Percentiles rank a stretch among this genome's conserved stretches.
These are phyloP conservation scores for Sylvicola cinctus DNA, from an alignment of 2,888 invertebrate genomes.

Conservation along the genomic window DNA sequence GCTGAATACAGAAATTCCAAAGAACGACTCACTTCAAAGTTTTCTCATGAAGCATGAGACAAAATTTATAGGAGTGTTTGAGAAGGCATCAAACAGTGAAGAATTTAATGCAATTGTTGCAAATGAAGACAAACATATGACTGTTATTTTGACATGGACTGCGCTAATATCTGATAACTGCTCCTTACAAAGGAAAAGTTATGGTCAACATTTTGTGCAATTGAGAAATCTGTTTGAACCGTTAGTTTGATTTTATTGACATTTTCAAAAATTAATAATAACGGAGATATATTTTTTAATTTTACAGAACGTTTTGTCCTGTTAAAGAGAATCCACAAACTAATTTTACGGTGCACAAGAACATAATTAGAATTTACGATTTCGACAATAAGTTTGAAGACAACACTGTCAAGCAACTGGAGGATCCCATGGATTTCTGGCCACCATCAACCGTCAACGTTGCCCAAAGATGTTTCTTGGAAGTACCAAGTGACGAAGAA, in stretches of 20 bases:
- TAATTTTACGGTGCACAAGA: constrained; percentile 5
- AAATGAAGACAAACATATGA: constrained; percentile 18
- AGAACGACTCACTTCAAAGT: constrained; percentile 16
- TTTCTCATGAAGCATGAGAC: constrained; percentile 24
- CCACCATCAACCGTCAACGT: too few relatives aligned
- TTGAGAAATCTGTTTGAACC: constrained; percentile 20
- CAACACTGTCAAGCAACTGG: neutral
- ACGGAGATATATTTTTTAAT: neutral
- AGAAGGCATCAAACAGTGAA: constrained; percentile 17
- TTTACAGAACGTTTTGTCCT: constrained; percentile 1
- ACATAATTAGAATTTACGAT: constrained; percentile 5
- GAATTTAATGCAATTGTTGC: constrained; percentile 22
- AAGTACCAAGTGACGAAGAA: constrained; percentile 1
- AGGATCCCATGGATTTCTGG: too few relatives aligned
- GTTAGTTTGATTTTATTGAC: constrained; percentile 1
- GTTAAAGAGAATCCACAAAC: constrained; percentile 5
- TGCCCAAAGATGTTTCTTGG: neutral
- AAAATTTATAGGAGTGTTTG: constrained; percentile 15
- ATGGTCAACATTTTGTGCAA: constrained; percentile 21
- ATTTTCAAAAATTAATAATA: neutral
- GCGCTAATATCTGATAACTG: constrained; percentile 16
- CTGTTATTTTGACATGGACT: constrained; percentile 19
- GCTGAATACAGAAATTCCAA: too few relatives aligned
- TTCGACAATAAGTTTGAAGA: neutral
- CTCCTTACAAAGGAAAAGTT: constrained; percentile 13